Evolutionary conservation across 2,113 vertebrate genomes (phyloP), one percentile per base, ranked within the genome.

Genomic region (Cyprinodon brontotheroides): DNA sequence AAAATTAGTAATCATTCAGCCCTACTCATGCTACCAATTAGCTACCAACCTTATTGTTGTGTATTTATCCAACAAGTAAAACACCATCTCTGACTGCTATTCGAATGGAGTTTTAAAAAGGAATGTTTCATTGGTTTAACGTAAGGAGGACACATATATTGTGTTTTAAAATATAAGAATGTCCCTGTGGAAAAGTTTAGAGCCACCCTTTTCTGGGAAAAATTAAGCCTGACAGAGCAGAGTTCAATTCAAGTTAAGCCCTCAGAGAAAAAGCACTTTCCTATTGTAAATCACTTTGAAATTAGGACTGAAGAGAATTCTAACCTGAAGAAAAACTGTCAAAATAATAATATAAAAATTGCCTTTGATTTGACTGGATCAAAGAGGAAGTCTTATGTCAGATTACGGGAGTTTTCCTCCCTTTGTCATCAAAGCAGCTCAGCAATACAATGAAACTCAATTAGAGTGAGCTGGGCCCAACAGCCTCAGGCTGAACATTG

Each of bases 91-190:
- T 40, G 40, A 57, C 65, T 61, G 57, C 41, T 50, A 68, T 36
- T 61, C 38, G 3, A 40, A 72, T 61, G 37, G 8, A 39, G 61
- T 3, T 3, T 64, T 77, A 76, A 70, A 74, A 81, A 71, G 78
- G 77, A 29, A 41, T 22, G 29, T 12, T 13, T 37, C 59, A 74
- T 70, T 70, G 73, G 68, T 3, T 9, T n/a, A 69, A 50, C 48
- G 61, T 39, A 11, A 10, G 3, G n/a, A 69, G 66, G 67, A 4
- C 69, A 68, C 64, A 15, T 65, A 22, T 65, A 66, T 74, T 77
- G 61, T 57, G 12, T 63, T 77, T 82, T 75, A 76, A 87, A 87
- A 85, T 84, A 82, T 86, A 82, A 89, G 79, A 64, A 68, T 61
- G 70, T 43, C 68, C 63, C 41, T 3, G 40, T 72, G 66, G 61